Evolutionary conservation across 2,797 vertebrate genomes (phyloP), one percentile per base, ranked within the genome.

Genomic region (Notolepis coatsorum): DNA sequence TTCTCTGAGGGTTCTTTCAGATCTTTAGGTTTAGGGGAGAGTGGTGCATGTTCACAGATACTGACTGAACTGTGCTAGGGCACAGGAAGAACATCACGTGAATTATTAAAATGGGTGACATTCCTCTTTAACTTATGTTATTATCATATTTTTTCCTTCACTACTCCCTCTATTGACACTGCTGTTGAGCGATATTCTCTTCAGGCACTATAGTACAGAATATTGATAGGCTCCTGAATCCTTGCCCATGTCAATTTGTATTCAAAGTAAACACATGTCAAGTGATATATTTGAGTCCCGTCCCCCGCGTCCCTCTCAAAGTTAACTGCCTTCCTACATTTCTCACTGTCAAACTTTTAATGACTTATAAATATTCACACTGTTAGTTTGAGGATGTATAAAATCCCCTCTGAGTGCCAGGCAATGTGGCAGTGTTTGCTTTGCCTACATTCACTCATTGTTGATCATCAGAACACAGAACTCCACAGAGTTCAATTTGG

Each of bases 401-500:
- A 20, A 61, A 62, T 57, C 43, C 49, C 13, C n/a, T 17, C 37
- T 68, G 48, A 75, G 47, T 1, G 50, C 25, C 69, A 77, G 45
- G n/a, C n/a, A n/a, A 59, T 66, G 8, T 48, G 68, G 37, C 51
- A 46, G 55, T 35, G 42, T 63, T 65, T 30, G 35, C 49, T 15
- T 51, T 53, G 51, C 10, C 9, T 17, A 58, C 55, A 61, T 78
- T 67, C 68, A 61, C 28, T 41, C 54, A 31, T 49, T 58, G 65
- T 39, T 65, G 58, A 79, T 71, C 75, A 75, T 68, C 51, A 68
- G 62, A 74, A 55, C 38, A 52, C 62, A 79, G n/a, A 79, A 77
- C 71, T 66, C 43, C 37, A 58, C 67, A 27, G 33, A 83, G 77
- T 82, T 81, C 60, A 74, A 66, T 84, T 61, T 81, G 78, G 65